Evolutionary conservation across 1,140 invertebrate species (phyloP).

Genomic region (Drosophila malerkotliana): DNA sequence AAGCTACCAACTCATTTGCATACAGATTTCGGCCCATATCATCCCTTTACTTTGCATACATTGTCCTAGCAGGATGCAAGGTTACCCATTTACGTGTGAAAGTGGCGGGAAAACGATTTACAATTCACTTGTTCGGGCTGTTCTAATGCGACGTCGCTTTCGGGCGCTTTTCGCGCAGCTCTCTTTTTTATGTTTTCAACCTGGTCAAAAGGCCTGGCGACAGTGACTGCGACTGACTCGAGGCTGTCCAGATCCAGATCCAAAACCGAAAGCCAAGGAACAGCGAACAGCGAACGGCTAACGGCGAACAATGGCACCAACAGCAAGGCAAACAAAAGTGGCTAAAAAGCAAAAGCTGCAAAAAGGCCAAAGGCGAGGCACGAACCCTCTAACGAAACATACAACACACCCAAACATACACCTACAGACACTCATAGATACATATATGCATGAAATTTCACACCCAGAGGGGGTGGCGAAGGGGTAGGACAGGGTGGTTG

Average conservation of each 20-base stretch:
- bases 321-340: slow-evolving; percentile 62
- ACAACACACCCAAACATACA: slow-evolving; percentile 5
- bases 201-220: slow-evolving; percentile 60
- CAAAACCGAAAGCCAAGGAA: slow-evolving; percentile 32
- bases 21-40: neutral
- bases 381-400: slow-evolving; percentile 39
- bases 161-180: neutral
- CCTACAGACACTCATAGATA: slow-evolving; percentile 29
- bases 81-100: slow-evolving; percentile 1
- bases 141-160: slow-evolving; percentile 48
- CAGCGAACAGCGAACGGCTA: slow-evolving; percentile 16
- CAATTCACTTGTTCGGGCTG: slow-evolving; percentile 38
- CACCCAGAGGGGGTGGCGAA: slow-evolving; percentile 44
- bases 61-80: neutral
- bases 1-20: neutral
- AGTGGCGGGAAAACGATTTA: slow-evolving; percentile 31
- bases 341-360: slow-evolving; percentile 59
- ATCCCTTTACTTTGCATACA: neutral
- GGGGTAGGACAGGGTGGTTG: slow-evolving; percentile 7
- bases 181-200: slow-evolving; percentile 10
- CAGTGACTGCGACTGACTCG: slow-evolving; percentile 34
- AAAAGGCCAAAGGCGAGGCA: slow-evolving; percentile 68
- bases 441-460: slow-evolving; percentile 75
- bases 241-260: slow-evolving; percentile 27
- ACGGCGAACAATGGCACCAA: slow-evolving; percentile 43